Percentiles rank a stretch among this genome's conserved stretches.
phyloP scores from a whole-genome alignment of 1,140 invertebrate genomes.

The Popillia japonica region DNA sequence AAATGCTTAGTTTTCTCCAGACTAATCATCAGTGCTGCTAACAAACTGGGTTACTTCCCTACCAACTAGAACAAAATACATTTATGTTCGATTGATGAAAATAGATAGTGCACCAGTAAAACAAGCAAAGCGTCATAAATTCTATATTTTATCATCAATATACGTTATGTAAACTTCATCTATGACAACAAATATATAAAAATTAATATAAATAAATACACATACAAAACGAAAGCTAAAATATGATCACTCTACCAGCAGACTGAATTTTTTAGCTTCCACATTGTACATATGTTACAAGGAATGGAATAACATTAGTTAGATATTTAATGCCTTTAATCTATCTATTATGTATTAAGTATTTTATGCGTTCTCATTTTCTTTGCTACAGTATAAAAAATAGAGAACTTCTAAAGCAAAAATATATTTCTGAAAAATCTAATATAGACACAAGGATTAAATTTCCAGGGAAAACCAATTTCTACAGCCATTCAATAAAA shows the following conservation, averaged over 20 bases:
- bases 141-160: slow-evolving; percentile 21
- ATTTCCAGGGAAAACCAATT: not conserved
- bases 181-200: slow-evolving; percentile 23
- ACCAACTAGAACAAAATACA: too few species aligned
- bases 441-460: not conserved
- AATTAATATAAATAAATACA: slow-evolving; percentile 31
- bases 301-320: slow-evolving; percentile 25
- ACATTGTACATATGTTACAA: not conserved
- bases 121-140: not conserved
- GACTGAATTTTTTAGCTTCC: slow-evolving; percentile 13
- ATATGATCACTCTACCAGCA: slow-evolving; percentile 1
- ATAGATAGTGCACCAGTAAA: not conserved
- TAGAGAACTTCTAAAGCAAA: slow-evolving; percentile 28
- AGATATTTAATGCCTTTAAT: not conserved
- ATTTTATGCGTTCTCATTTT: slow-evolving; percentile 3
- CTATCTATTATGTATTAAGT: slow-evolving; percentile 14
- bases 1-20: too few species aligned
- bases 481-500: too few species aligned
- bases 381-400: slow-evolving; percentile 19
- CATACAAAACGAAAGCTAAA: slow-evolving; percentile 5
- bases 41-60: too few species aligned
- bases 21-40: too few species aligned
- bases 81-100: too few species aligned
- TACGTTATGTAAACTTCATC: slow-evolving; percentile 13
- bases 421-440: slow-evolving; percentile 2